Base-by-base conservation (phyloP, 2,888 invertebrate species). In the Volucella bombylans region DNA sequence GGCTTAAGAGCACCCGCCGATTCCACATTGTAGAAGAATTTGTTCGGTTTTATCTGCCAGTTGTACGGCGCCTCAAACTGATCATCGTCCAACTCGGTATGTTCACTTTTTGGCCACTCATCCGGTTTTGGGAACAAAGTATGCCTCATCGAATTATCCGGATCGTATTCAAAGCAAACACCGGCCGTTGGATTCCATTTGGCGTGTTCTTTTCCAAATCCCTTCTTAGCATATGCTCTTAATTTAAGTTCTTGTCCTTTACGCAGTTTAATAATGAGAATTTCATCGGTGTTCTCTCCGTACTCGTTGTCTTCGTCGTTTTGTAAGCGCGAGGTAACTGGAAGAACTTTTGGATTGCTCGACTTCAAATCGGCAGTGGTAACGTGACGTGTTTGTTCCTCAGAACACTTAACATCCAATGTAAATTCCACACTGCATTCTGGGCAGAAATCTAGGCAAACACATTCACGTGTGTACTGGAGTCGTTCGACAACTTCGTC, bases 121-220 rank as follows among this genome's bases (percentile, higher is more conserved):
- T 99, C 98, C 3, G 99, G 98, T 90, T 97, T 98, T 0, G 99
- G 98, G 88, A 94, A 98, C 45, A 98, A 93, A 2, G 99, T 99
- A 90, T 99, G 99, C 50, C 98, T 93, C 95, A 99, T 96, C 0
- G 96, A 93, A 93, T 99, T 99, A 90, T 99, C 99, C 0, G 99
- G 99, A 92, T 99, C 99, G 92, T 99, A 99, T 92, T 99, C 99
- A 92, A 99, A 99, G 67, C 97, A 96, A 1, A 99, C 99, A 54
- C 99, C 99, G 64, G 97, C 97, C 0, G 99, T 99, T 3, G 99
- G 99, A 93, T 99, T 99, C 99, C 99, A 99, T 92, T 99, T 99
- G 0, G 99, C 99, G 93, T 99, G 99, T 91, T 99, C 99, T 90
- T 99, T 99, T 0, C 99, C 92, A 73, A 92, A 92, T 43, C 94